These are phyloP conservation scores for Raja brachyura DNA, from an alignment of 2,113 vertebrate species.

Conservation along the genomic window DNA sequence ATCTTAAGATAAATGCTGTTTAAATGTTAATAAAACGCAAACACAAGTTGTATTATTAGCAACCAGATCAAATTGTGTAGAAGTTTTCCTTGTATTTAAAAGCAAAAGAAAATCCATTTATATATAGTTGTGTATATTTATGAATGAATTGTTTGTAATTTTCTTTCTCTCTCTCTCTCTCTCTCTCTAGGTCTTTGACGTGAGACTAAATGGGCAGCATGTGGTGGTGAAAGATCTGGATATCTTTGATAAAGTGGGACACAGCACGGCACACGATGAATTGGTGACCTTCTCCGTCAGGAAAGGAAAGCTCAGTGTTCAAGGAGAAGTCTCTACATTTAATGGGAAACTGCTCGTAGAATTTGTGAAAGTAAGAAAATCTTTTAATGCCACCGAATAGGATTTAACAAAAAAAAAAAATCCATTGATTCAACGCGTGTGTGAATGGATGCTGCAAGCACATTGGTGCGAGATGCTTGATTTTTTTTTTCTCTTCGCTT, in stretches of 20 bases:
- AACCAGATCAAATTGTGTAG: neutral
- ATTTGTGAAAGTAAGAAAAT: slow-evolving; percentile 84
- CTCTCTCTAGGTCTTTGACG: slow-evolving; percentile 81
- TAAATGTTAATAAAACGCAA: neutral
- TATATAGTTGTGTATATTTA: neutral
- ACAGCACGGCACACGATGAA: slow-evolving; percentile 94
- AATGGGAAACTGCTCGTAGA: slow-evolving; percentile 89
- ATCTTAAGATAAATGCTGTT: too few relatives aligned
- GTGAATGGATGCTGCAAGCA: neutral
- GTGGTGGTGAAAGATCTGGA: slow-evolving; percentile 93
- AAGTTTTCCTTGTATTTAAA: neutral
- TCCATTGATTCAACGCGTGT: neutral
- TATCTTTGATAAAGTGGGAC: slow-evolving; percentile 94
- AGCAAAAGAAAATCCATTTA: neutral
- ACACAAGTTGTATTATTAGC: neutral
- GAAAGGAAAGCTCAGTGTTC: slow-evolving; percentile 88
- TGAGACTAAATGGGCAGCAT: slow-evolving; percentile 84
- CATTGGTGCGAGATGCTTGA: neutral
- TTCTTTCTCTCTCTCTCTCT: slow-evolving; percentile 37
- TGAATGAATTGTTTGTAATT: neutral
- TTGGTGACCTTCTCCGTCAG: slow-evolving; percentile 84
- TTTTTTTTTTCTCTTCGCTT: too few relatives aligned
- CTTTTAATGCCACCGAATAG: neutral
- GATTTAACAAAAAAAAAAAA: neutral
- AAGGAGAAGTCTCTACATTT: slow-evolving; percentile 92